These are phyloP conservation scores for Cynocephalus volans DNA, from an alignment of 2,113 vertebrate species.

Conservation along the genomic window DNA sequence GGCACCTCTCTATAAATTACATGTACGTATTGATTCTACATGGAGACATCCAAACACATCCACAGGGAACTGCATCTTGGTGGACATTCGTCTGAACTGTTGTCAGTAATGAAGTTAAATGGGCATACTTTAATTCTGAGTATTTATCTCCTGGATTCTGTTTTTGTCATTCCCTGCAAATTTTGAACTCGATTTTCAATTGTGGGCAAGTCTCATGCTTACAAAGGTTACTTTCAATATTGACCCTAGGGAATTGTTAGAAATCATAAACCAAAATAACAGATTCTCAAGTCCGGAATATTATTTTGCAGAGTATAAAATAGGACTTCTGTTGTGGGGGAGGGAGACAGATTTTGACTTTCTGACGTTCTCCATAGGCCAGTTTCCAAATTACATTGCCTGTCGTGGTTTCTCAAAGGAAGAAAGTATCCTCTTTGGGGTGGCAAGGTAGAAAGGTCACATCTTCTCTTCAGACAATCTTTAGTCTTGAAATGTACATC, in stretches of 20 bases:
- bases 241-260: neutral
- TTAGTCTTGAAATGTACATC: neutral
- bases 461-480: neutral
- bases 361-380: neutral
- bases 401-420: accelerated
- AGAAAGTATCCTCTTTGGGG: neutral
- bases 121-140: neutral
- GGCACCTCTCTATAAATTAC: accelerated
- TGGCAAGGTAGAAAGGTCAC: accelerated
- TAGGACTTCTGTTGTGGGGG: neutral
- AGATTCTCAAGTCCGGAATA: accelerated
- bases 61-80: accelerated
- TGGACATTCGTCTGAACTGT: neutral
- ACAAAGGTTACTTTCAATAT: neutral
- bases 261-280: neutral
- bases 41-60: accelerated
- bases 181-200: neutral
- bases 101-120: neutral
- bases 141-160: neutral
- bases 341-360: neutral
- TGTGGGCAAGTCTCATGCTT: neutral
- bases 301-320: neutral
- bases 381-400: neutral
- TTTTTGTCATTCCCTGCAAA: neutral
- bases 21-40: accelerated